Percentiles rank a stretch among this genome's conserved stretches.
Evolutionary conservation across 2,888 invertebrate genomes (phyloP).

Genomic region (Deroplatys truncata): DNA sequence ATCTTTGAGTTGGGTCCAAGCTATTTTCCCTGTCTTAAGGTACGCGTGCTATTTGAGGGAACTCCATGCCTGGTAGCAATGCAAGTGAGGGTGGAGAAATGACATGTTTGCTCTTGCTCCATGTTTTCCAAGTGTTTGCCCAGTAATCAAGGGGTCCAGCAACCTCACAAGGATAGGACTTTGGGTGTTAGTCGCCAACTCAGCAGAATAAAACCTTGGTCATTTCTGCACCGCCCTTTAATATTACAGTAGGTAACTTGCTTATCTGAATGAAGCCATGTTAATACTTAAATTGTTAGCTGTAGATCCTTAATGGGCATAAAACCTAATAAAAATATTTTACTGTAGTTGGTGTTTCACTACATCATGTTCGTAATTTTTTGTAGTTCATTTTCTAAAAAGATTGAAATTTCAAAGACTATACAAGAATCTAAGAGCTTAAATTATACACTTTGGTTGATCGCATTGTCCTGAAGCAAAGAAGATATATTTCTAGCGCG

Average conservation of each 20-base stretch:
- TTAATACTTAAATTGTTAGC: not conserved
- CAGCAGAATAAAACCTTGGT: too few relatives aligned
- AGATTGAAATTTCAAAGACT: too few relatives aligned
- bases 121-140: not conserved
- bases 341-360: too few relatives aligned
- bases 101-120: not conserved
- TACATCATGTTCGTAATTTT: too few relatives aligned
- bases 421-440: too few relatives aligned
- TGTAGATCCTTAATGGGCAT: not conserved
- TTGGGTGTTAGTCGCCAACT: not conserved
- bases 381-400: too few relatives aligned
- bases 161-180: not conserved
- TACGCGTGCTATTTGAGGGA: not conserved
- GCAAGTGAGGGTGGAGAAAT: not conserved
- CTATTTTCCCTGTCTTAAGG: not conserved
- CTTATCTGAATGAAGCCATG: not conserved
- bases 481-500: too few relatives aligned
- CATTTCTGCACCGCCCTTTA: not conserved
- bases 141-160: not conserved
- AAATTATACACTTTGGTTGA: too few relatives aligned
- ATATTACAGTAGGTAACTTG: not conserved
- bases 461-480: too few relatives aligned
- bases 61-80: not conserved
- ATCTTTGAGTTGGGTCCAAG: not conserved
- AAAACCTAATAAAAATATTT: too few relatives aligned